Conservation (phyloP, 2,113 vertebrate genomes). For the Seriola rivoliana region DNA sequence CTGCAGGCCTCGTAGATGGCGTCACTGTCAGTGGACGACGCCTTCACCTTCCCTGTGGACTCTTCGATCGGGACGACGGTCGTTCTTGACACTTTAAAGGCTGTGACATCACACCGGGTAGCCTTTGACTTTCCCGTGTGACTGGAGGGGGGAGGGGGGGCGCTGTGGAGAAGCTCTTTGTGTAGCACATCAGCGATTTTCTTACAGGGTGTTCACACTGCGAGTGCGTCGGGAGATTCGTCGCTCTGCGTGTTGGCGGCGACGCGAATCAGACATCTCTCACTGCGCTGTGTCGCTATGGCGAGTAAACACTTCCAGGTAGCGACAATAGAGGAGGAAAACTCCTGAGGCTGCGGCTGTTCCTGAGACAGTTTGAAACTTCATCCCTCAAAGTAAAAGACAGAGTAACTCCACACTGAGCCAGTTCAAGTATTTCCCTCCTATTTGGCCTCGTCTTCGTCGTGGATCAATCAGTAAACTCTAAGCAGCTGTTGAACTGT, state of each 20-base stretch:
- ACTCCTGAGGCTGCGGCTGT: neutral
- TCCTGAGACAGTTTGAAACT: neutral
- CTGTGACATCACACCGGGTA: slow-evolving; percentile 23
- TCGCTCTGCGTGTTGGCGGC: neutral
- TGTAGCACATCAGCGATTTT: slow-evolving; percentile 68
- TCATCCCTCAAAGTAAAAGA: neutral
- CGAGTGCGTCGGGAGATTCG: neutral
- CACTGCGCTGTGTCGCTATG: neutral
- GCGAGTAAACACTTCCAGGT: slow-evolving; percentile 3
- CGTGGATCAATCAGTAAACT: neutral
- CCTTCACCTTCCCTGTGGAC: slow-evolving; percentile 31
- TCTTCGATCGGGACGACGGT: neutral
- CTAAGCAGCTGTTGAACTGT: too few relatives aligned
- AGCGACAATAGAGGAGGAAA: slow-evolving; percentile 17
- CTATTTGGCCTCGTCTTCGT: neutral
- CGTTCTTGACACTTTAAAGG: slow-evolving; percentile 31
- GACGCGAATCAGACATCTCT: slow-evolving; percentile 1
- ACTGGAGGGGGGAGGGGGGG: neutral
- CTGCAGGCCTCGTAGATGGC: neutral
- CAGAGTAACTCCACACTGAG: neutral
- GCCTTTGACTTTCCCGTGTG: slow-evolving; percentile 49
- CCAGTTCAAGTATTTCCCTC: neutral
- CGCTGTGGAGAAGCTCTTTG: slow-evolving; percentile 51
- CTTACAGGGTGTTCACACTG: slow-evolving; percentile 60
- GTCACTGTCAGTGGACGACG: neutral